phyloP scores from a whole-genome alignment of 2,888 invertebrate genomes.

The Volucella inanis region DNA sequence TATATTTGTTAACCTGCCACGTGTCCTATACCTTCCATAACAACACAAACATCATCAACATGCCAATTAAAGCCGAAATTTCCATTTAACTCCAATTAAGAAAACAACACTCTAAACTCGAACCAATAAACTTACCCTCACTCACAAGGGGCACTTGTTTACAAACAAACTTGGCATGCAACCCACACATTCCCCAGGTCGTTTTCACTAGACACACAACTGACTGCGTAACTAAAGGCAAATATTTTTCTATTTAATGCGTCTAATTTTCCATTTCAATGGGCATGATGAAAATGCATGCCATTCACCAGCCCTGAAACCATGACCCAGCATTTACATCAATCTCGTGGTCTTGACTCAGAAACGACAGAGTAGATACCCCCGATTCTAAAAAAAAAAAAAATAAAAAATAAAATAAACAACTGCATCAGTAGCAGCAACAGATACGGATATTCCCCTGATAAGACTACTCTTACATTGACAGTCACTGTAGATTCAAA shows the following conservation, averaged over 20 bases:
- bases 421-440: not conserved
- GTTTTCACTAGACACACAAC: too few relatives aligned
- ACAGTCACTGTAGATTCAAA: too few relatives aligned
- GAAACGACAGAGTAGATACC: too few relatives aligned
- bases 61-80: not conserved
- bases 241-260: not conserved
- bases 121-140: conserved; percentile 8
- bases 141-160: conserved; percentile 15
- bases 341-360: not conserved
- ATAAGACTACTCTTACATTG: too few relatives aligned
- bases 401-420: not conserved
- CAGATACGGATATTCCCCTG: not conserved
- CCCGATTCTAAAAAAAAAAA: not conserved
- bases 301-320: not conserved
- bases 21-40: not conserved
- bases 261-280: conserved; percentile 13
- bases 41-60: not conserved
- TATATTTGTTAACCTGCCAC: not conserved
- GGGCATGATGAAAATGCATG: not conserved
- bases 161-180: not conserved
- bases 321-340: not conserved
- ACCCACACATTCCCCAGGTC: not conserved
- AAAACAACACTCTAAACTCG: not conserved
- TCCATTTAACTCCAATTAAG: conserved; percentile 15
- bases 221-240: too few relatives aligned